These are phyloP conservation scores for Rissa tridactyla DNA, from an alignment of 2,113 vertebrate genomes.

Conservation along the genomic window DNA sequence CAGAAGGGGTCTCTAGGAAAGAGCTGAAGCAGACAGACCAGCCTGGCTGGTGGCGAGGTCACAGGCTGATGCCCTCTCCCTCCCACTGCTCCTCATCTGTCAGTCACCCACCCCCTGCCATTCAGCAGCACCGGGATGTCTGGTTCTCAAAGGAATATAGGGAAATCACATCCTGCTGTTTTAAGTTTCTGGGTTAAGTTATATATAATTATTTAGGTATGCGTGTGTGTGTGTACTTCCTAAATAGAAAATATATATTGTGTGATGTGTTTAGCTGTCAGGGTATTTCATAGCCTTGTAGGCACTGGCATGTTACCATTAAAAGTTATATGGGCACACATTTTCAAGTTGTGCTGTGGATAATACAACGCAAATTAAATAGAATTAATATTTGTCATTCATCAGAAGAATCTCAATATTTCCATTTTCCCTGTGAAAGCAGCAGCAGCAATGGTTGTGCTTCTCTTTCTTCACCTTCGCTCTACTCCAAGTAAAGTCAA, in stretches of 20 bases:
- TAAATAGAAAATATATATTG: not conserved
- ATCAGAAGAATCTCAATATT: not conserved
- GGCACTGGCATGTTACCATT: not conserved
- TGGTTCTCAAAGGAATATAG: not conserved
- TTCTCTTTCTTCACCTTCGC: not conserved
- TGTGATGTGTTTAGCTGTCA: not conserved
- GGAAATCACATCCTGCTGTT: not conserved
- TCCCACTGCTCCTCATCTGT: not conserved
- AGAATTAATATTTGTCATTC: not conserved
- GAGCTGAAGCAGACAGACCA: not conserved
- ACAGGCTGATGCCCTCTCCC: not conserved
- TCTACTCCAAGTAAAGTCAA: not conserved
- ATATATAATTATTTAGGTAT: not conserved
- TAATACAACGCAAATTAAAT: not conserved
- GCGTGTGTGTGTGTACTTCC: not conserved
- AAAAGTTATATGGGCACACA: not conserved
- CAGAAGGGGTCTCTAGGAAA: not conserved
- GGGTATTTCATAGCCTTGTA: not conserved
- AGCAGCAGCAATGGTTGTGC: not conserved
- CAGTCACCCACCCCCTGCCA: not conserved
- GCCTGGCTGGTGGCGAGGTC: not conserved
- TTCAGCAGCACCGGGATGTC: accelerated
- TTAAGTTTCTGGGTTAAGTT: not conserved
- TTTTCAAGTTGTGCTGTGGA: not conserved
- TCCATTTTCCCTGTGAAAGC: not conserved